phyloP scores from a whole-genome alignment of 2,797 vertebrate genomes.

The Clarias laeviceps region DNA sequence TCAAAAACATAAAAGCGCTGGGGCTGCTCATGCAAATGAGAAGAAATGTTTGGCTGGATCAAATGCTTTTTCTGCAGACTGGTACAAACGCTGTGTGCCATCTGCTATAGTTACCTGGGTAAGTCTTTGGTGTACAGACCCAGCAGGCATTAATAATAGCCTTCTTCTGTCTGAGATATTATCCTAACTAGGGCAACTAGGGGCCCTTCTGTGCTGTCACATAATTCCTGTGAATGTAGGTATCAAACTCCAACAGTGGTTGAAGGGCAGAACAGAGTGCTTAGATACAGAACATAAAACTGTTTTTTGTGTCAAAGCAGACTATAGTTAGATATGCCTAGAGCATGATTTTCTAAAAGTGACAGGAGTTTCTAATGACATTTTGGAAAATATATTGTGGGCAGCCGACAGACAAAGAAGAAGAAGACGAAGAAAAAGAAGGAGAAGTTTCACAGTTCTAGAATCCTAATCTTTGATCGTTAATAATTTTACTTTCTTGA shows the following conservation, averaged over 20 bases:
- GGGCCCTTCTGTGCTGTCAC: neutral
- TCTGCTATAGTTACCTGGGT: neutral
- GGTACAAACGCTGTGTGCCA: neutral
- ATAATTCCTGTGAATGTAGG: neutral
- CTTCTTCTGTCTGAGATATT: neutral
- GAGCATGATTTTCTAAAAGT: neutral
- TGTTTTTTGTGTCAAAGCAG: neutral
- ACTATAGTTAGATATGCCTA: neutral
- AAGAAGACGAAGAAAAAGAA: too few species aligned
- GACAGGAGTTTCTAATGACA: neutral
- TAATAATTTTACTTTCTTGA: neutral
- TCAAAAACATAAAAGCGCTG: neutral
- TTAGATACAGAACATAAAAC: neutral
- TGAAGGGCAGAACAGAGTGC: neutral
- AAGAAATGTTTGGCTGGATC: neutral
- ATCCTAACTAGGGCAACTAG: constrained; percentile 1
- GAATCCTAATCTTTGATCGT: neutral
- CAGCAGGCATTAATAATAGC: constrained; percentile 7
- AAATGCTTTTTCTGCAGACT: neutral
- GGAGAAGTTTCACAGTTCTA: neutral
- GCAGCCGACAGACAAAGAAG: too few species aligned
- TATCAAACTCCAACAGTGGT: neutral
- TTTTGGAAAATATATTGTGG: neutral
- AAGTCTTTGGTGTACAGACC: neutral
- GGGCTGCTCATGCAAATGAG: neutral